phyloP scores from a whole-genome alignment of 2,113 vertebrate species.

The Hypomesus transpacificus region DNA sequence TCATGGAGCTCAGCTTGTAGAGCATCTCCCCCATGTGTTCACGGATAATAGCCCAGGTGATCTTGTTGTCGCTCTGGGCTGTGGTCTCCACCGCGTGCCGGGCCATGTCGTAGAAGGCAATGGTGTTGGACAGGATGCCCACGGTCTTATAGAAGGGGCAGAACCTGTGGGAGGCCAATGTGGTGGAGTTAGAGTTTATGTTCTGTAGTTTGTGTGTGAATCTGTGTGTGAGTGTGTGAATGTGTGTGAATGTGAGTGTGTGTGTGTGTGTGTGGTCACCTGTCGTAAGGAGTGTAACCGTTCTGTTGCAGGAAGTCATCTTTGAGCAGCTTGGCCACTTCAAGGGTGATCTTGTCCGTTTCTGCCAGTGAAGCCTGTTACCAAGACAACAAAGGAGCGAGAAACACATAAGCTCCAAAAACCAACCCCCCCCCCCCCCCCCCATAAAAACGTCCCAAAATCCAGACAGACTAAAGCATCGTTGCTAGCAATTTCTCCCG shows the following conservation, averaged over 20 bases:
- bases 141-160: slow-evolving; percentile 98
- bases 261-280: slow-evolving; percentile 59
- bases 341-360: slow-evolving; percentile 96
- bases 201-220: neutral
- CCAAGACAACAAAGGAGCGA: slow-evolving; percentile 24
- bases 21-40: slow-evolving; percentile 96
- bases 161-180: slow-evolving; percentile 69
- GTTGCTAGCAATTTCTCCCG: neutral
- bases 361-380: slow-evolving; percentile 92
- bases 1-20: slow-evolving; percentile 94
- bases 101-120: slow-evolving; percentile 95
- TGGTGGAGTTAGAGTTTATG: neutral
- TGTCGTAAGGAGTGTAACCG: slow-evolving; percentile 94
- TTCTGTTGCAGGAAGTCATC: slow-evolving; percentile 98
- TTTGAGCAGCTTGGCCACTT: slow-evolving; percentile 96
- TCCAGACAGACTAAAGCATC: neutral
- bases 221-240: neutral
- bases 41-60: slow-evolving; percentile 96
- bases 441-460: neutral
- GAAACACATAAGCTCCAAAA: no score
- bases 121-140: slow-evolving; percentile 94
- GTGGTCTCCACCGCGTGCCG: slow-evolving; percentile 95
- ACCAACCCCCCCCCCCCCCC: neutral
- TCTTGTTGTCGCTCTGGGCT: slow-evolving; percentile 95
- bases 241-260: neutral